A percentile compares a stretch with the other conserved stretches of the same genome.
These are phyloP conservation scores for Chelonus insularis DNA, from an alignment of 1,140 invertebrate species.

Conservation along the genomic window DNA sequence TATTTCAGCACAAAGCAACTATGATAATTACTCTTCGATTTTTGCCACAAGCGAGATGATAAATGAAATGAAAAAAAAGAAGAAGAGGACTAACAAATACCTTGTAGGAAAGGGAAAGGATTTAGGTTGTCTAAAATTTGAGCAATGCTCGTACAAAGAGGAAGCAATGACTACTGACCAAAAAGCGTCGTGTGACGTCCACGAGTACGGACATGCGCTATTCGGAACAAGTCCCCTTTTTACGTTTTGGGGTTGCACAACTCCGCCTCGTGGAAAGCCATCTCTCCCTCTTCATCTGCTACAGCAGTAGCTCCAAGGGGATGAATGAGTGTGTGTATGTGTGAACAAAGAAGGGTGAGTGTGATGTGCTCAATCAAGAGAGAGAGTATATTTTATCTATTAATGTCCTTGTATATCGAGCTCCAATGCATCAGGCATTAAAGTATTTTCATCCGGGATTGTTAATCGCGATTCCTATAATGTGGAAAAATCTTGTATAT, in stretches of 20 bases:
- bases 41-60: not conserved
- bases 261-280: constrained; percentile 3
- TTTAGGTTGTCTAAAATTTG: not conserved
- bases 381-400: no score
- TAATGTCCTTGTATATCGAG: no score
- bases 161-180: constrained; percentile 14
- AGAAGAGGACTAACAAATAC: constrained; percentile 5
- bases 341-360: no score
- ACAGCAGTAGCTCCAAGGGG: no score
- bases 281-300: not conserved
- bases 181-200: constrained; percentile 22
- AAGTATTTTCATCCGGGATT: no score
- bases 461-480: no score
- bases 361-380: no score
- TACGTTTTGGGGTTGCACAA: constrained; percentile 22
- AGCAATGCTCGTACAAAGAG: not conserved
- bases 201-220: constrained; percentile 24
- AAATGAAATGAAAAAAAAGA: not conserved
- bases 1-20: not conserved
- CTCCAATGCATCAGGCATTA: no score
- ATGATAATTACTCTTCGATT: constrained; percentile 2
- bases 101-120: constrained; percentile 1
- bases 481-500: no score
- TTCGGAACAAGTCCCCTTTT: constrained; percentile 1
- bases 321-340: no score